Percentiles rank a stretch among this genome's conserved stretches.
phyloP scores from a whole-genome alignment of 2,113 vertebrate species.

The Zosterops japonicus region DNA sequence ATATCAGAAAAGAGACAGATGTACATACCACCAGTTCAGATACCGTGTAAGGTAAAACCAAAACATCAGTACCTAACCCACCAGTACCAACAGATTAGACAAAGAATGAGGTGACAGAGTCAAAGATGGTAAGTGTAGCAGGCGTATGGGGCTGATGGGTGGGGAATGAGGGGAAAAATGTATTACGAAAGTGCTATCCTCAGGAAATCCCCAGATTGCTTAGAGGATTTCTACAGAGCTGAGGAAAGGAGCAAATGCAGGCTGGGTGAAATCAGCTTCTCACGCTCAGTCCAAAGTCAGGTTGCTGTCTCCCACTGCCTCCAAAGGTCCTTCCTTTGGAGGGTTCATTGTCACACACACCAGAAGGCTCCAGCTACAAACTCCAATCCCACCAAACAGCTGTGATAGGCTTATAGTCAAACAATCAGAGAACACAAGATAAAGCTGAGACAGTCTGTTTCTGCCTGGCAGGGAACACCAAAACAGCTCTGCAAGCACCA shows the following conservation, averaged over 20 bases:
- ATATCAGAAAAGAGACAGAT: background rate
- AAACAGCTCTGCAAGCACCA: background rate
- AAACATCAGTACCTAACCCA: background rate
- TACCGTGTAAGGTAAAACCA: background rate
- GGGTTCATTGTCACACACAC: background rate
- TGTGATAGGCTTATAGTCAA: background rate
- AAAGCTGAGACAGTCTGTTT: background rate
- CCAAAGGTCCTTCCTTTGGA: background rate
- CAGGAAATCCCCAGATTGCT: background rate
- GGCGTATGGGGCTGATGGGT: background rate
- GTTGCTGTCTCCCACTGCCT: background rate
- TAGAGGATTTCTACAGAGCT: background rate
- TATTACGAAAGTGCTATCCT: background rate
- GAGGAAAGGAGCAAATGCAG: background rate
- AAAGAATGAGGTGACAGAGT: background rate
- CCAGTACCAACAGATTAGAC: background rate
- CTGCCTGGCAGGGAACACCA: background rate
- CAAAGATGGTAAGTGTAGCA: background rate
- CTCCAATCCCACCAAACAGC: background rate
- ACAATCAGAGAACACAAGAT: background rate
- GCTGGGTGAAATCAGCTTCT: background rate
- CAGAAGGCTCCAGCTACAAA: background rate
- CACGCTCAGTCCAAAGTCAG: background rate
- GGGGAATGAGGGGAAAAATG: fast-evolving
- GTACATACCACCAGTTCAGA: background rate